Evolutionary conservation across 1,140 invertebrate species (phyloP).

Genomic region (Sarcophaga peregrina): DNA sequence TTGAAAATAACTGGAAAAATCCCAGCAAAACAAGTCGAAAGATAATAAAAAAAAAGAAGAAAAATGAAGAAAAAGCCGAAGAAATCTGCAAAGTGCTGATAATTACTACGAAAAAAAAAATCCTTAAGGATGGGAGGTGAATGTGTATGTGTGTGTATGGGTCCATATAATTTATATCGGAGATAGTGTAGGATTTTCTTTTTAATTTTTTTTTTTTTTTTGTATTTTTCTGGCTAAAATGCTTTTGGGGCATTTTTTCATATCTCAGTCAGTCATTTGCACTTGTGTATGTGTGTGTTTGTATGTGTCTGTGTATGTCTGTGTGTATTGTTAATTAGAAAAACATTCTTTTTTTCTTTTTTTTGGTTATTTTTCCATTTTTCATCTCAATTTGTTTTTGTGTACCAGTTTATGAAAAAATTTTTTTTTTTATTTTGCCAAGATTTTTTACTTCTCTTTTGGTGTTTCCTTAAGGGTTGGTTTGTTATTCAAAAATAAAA

Average conservation of each 20-base stretch:
- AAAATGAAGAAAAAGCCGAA: background rate
- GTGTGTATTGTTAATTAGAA: too few relatives aligned
- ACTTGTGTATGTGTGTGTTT: background rate
- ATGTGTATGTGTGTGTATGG: background rate
- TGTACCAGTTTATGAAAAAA: too few relatives aligned
- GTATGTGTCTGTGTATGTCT: background rate
- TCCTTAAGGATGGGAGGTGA: background rate
- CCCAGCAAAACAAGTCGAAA: background rate
- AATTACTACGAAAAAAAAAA: constrained; percentile 10
- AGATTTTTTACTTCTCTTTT: too few relatives aligned
- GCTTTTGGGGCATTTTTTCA: background rate
- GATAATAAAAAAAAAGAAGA: background rate
- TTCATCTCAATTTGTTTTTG: too few relatives aligned
- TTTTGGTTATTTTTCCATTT: too few relatives aligned
- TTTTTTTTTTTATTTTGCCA: too few relatives aligned
- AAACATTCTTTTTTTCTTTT: too few relatives aligned
- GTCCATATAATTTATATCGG: background rate
- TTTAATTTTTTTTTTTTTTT: too few relatives aligned
- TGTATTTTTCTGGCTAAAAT: background rate
- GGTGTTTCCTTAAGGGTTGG: too few relatives aligned
- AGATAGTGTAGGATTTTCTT: background rate
- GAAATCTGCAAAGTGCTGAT: constrained; percentile 12
- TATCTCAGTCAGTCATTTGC: background rate
- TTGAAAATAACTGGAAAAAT: too few relatives aligned
- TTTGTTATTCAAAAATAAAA: too few relatives aligned